Evolutionary conservation across 1,140 invertebrate genomes (phyloP), one percentile per base, ranked within the genome.

Genomic region (Saxidomus purpurata): DNA sequence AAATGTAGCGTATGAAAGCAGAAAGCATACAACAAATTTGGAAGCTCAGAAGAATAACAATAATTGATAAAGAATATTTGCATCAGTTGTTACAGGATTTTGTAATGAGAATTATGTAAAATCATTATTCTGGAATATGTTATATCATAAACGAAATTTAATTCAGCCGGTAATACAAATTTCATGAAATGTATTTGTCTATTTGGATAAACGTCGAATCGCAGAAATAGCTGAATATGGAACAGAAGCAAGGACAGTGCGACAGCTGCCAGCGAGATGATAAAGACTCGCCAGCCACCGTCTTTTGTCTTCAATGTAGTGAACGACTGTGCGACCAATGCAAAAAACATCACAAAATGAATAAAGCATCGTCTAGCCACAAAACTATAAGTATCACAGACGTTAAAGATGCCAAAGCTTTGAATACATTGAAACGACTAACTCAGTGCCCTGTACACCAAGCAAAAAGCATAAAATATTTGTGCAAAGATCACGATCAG

Each of bases 401-500:
- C 36, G 36, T 34, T 15, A 71, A 71, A 71, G 67, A 71, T 38
- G 36, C 40, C 4, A 36, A 34, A 34, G 36, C 31, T 19, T 38
- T 71, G 4, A 31, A 40, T 40, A 38, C 6, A 13, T 19, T 71
- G 6, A 71, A 71, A 40, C 4, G 11, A 19, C 67, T 71, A 1
- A 71, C 36, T 2, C 67, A 71, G 36, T 71, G 67, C 40, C 22
- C 67, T 34, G 67, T 17, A 6, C 67, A 71, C 19, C 8, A n/a
- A 38, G 19, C 4, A 19, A 38, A 71, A 71, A 38, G 40, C 6
- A n/a, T 71, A 38, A 71, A 71, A 40, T 71, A 71, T n/a, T 38
- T 71, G 19, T 71, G 67, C 36, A 71, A 71, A 22, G 67, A 71
- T 71, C 67, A 71, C 31, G 67, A 71, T 19, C 67, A 71, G 67